Base-by-base conservation (phyloP, 1,140 invertebrate genomes). In the Rhagoletis pomonella region DNA sequence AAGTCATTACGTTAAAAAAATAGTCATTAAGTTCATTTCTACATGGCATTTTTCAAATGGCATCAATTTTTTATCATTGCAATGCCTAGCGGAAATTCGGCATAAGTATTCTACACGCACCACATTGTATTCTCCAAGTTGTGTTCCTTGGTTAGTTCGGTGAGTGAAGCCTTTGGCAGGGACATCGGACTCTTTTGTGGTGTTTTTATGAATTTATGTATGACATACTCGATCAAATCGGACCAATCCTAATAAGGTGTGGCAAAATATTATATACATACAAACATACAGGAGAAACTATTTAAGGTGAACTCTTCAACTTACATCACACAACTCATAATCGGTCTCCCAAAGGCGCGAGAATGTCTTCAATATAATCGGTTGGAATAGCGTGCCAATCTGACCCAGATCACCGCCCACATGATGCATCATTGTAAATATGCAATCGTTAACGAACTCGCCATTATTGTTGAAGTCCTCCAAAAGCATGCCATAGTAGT, bases 391-490 rank as follows among this genome's bases (percentile, higher is more conserved):
- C 1, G 95, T 94, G 1, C 95, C 94, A 1, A 96, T 94, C 88
- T 95, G 94, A 14, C 94, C 94, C 29, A 97, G 92, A 90, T 97
- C 96, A 1, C 96, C 96, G n/a, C 95, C 96, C 9, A 97, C 94
- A 91, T 97, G 96, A 91, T 97, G 96, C 96, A 97, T 97, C 94
- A 97, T 95, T 1, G 96, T 97, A 88, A 97, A 96, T 12, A 97
- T 94, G 89, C 96, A 97, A 89, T 97, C 96, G 90, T 97, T 97
- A 0, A 97, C 94, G 87, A 95, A 95, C 88, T 95, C 94, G 3
- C 95, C 96, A 91, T 97, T 97, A 50, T 94, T 94, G 88, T 94
- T 94, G 89, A 96, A 97, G 89, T 96, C 95, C 91, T 96, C 96
- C 67, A 97, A 89, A 0, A 97, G 90, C 4, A 95, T 92, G 2